These are phyloP conservation scores for Centruroides sculpturatus DNA, from an alignment of 1,140 invertebrate species.

Conservation along the genomic window DNA sequence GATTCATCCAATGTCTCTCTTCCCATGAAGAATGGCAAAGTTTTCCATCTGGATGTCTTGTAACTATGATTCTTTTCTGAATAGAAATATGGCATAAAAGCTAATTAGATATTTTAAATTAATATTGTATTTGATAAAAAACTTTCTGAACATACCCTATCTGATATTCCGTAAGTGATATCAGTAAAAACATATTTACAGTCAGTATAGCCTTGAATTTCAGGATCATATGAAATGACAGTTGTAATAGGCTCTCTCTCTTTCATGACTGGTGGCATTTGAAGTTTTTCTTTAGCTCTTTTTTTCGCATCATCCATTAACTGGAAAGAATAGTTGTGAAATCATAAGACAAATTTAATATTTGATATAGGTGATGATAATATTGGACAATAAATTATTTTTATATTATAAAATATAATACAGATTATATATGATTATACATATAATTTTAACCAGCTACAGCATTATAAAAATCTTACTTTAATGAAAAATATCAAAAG, in stretches of 20 bases:
- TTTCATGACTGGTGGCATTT: slow-evolving; percentile 79
- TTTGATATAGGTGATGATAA: no score
- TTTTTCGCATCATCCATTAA: slow-evolving; percentile 35
- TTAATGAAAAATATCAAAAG: no score
- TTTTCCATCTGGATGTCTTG: slow-evolving; percentile 64
- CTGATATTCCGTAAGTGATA: slow-evolving; percentile 59
- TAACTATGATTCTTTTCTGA: slow-evolving; percentile 63
- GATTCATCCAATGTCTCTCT: slow-evolving; percentile 61
- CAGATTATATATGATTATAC: no score
- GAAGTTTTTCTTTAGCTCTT: slow-evolving; percentile 47
- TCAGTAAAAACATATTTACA: slow-evolving; percentile 72
- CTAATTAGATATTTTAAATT: slow-evolving; percentile 1
- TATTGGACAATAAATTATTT: no score
- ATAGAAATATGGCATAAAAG: slow-evolving; percentile 23
- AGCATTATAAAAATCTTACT: slow-evolving; percentile 1
- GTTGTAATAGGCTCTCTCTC: slow-evolving; percentile 31
- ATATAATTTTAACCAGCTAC: slow-evolving; percentile 1
- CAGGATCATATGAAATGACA: slow-evolving; percentile 54
- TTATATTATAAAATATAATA: no score
- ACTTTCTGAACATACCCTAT: slow-evolving; percentile 31
- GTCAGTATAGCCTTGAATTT: slow-evolving; percentile 50
- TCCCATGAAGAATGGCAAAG: slow-evolving; percentile 58
- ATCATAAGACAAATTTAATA: no score
- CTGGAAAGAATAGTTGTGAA: slow-evolving; percentile 19
- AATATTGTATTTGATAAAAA: background rate